Percentiles rank a stretch among this genome's conserved stretches.
phyloP scores from a whole-genome alignment of 2,113 vertebrate genomes.

The Gorsachius goisagi region DNA sequence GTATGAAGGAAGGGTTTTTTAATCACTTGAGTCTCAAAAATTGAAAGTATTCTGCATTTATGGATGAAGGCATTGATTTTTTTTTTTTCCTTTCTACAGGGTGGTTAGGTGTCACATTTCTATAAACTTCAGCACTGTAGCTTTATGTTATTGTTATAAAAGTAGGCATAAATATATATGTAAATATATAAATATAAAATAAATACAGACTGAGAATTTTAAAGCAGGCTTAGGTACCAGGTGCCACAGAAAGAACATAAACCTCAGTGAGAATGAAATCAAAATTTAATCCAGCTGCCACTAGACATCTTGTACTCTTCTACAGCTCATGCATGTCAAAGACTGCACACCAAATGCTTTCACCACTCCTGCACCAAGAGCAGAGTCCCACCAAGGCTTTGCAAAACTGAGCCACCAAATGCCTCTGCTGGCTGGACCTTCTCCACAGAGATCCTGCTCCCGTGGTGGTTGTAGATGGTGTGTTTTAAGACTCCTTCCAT shows the following conservation, averaged over 20 bases:
- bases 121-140: background rate
- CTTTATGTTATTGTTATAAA: background rate
- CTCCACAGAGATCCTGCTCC: background rate
- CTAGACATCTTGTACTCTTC: background rate
- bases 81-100: background rate
- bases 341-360: background rate
- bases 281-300: background rate
- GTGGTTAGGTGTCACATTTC: background rate
- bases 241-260: background rate
- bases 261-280: background rate
- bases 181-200: background rate
- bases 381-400: background rate
- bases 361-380: background rate
- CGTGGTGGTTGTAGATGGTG: background rate
- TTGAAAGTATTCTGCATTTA: background rate
- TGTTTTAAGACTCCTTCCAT: background rate
- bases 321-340: too few relatives aligned
- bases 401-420: background rate
- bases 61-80: background rate
- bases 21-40: background rate
- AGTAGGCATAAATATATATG: background rate
- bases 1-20: background rate
- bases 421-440: accelerated
- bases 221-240: background rate
- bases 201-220: background rate